Percentiles rank a stretch among this genome's conserved stretches.
Evolutionary conservation across 2,888 invertebrate genomes (phyloP).

Genomic region (Torymus texanus): DNA sequence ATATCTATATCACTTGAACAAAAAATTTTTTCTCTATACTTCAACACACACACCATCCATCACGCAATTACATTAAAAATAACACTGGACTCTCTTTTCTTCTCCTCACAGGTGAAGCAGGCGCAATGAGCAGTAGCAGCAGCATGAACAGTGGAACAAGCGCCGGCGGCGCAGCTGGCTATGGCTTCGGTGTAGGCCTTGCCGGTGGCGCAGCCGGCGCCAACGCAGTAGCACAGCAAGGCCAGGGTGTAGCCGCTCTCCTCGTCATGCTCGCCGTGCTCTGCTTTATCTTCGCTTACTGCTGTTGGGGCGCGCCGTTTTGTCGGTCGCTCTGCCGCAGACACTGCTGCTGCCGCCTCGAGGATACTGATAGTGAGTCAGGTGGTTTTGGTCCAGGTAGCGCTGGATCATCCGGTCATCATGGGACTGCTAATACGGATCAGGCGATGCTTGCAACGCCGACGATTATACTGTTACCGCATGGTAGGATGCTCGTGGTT

Average conservation of each 20-base stretch:
- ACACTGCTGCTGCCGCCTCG: constrained; percentile 65
- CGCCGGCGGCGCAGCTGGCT: constrained; percentile 10
- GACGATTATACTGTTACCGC: constrained; percentile 78
- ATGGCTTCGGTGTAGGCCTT: constrained; percentile 61
- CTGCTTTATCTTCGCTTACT: constrained; percentile 78
- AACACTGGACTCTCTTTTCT: constrained; percentile 28
- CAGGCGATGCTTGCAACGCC: constrained; percentile 76
- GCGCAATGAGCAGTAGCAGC: constrained; percentile 50
- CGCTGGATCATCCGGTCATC: not conserved
- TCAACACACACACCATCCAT: too few species aligned
- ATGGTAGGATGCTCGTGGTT: constrained; percentile 78
- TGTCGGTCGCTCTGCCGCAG: constrained; percentile 76
- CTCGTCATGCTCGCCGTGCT: constrained; percentile 78
- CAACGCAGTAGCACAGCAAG: constrained; percentile 70
- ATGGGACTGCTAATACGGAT: constrained; percentile 62
- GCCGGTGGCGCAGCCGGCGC: constrained; percentile 68
- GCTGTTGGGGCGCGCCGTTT: constrained; percentile 79
- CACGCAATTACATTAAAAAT: too few species aligned
- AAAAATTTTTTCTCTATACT: too few species aligned
- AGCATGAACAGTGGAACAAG: constrained; percentile 22
- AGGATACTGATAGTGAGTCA: constrained; percentile 43
- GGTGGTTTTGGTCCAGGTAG: constrained; percentile 19
- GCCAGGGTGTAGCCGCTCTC: constrained; percentile 77
- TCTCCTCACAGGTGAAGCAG: constrained; percentile 50
- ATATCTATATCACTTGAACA: too few species aligned